Percentiles rank a stretch among this genome's conserved stretches.
These are phyloP conservation scores for Lindbergichthys nudifrons DNA, from an alignment of 2,797 vertebrate genomes.

Conservation along the genomic window DNA sequence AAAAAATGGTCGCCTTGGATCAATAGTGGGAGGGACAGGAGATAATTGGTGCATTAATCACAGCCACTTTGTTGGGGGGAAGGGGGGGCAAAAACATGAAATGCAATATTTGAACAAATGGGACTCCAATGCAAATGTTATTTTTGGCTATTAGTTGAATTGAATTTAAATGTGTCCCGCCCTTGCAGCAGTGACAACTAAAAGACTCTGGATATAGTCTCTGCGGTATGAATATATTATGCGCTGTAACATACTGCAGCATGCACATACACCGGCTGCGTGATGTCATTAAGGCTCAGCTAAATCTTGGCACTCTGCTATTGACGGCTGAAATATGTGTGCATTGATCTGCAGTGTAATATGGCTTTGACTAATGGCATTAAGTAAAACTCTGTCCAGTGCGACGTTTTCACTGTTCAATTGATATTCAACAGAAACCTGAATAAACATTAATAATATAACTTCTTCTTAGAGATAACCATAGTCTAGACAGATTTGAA, in stretches of 20 bases:
- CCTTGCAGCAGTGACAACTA: constrained; percentile 9
- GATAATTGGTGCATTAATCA: constrained; percentile 73
- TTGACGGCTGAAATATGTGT: constrained; percentile 38
- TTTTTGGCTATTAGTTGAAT: constrained; percentile 28
- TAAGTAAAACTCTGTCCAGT: neutral
- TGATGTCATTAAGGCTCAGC: constrained; percentile 54
- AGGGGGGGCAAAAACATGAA: constrained; percentile 28
- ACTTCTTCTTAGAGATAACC: neutral
- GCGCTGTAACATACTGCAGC: neutral
- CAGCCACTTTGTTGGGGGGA: constrained; percentile 43
- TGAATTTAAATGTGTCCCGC: constrained; percentile 9
- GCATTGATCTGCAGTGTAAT: constrained; percentile 26
- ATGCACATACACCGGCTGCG: neutral
- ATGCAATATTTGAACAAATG: constrained; percentile 47
- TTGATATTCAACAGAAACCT: constrained; percentile 11
- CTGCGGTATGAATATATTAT: neutral
- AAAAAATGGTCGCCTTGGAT: constrained; percentile 59
- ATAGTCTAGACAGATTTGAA: neutral
- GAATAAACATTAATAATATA: neutral
- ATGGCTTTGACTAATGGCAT: neutral
- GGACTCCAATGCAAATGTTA: constrained; percentile 28
- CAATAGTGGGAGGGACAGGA: constrained; percentile 65
- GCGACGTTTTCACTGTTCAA: neutral
- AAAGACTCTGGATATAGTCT: neutral
- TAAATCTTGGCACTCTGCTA: constrained; percentile 22